Percentiles rank a stretch among this genome's conserved stretches.
Evolutionary conservation across 2,888 invertebrate genomes (phyloP).

Genomic region (Drosophila affinis): DNA sequence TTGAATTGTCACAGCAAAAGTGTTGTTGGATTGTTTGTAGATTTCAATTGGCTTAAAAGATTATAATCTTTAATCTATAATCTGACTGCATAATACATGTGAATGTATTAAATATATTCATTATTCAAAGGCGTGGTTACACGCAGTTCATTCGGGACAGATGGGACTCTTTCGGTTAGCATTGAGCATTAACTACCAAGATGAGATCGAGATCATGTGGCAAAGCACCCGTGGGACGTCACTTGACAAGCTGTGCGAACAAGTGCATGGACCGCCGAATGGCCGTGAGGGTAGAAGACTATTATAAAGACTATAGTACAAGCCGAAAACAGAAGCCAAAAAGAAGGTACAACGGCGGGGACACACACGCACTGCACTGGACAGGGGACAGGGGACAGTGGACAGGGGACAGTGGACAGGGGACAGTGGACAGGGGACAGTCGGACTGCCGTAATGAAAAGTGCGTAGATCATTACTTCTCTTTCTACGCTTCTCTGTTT

Average conservation of each 20-base stretch:
- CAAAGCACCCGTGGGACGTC: no score
- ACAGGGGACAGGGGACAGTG: not conserved
- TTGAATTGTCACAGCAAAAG: no score
- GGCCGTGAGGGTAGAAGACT: not conserved
- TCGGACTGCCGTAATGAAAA: conserved; percentile 63
- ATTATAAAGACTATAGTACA: not conserved
- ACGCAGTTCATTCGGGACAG: no score
- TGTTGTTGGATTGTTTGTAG: no score
- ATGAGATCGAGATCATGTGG: no score
- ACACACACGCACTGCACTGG: conserved; percentile 30
- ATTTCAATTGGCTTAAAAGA: no score
- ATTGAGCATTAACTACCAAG: no score
- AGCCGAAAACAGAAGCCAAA: not conserved
- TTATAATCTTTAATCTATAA: no score
- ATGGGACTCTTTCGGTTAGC: no score
- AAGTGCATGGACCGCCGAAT: not conserved
- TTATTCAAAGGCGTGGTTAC: no score
- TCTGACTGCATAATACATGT: no score
- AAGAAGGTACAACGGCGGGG: conserved; percentile 13
- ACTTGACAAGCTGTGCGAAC: not conserved
- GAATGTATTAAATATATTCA: no score
- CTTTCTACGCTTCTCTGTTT: conserved; percentile 45
- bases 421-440: conserved; percentile 24
- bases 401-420: conserved; percentile 45
- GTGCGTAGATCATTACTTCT: conserved; percentile 65